Percentiles rank a stretch among this genome's conserved stretches.
Evolutionary conservation across 1,140 invertebrate genomes (phyloP).

Genomic region (Saccostrea cuccullata): DNA sequence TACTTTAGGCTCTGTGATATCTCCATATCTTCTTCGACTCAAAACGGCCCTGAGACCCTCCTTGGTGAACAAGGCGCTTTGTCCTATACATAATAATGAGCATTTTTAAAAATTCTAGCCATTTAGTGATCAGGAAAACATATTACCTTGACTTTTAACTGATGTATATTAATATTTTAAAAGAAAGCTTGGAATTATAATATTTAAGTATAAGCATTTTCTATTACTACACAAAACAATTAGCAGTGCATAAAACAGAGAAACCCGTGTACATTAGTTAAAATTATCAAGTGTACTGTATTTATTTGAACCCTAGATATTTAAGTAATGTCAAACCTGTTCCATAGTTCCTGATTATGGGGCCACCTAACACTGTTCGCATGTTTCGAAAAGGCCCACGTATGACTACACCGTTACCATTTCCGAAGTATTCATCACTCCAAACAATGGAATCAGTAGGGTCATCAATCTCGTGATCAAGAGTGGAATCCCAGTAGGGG

Average conservation of each 20-base stretch:
- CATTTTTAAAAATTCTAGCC: too few relatives aligned
- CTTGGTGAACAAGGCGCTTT: slow-evolving; percentile 47
- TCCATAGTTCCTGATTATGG: slow-evolving; percentile 59
- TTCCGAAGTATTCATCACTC: slow-evolving; percentile 74
- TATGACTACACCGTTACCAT: slow-evolving; percentile 76
- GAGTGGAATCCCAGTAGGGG: slow-evolving; percentile 78
- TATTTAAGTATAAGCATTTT: too few relatives aligned
- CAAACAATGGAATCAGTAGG: slow-evolving; percentile 76
- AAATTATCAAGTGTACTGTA: too few relatives aligned
- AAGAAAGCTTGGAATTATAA: too few relatives aligned
- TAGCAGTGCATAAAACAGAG: too few relatives aligned
- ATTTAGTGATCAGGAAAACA: too few relatives aligned
- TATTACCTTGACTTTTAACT: too few relatives aligned
- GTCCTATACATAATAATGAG: background rate
- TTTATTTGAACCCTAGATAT: too few relatives aligned
- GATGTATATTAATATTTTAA: too few relatives aligned
- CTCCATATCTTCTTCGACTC: slow-evolving; percentile 39
- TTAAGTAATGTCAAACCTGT: background rate
- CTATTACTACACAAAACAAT: too few relatives aligned
- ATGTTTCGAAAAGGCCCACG: slow-evolving; percentile 74
- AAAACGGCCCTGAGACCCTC: slow-evolving; percentile 46
- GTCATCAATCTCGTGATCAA: slow-evolving; percentile 74
- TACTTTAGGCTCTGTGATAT: slow-evolving; percentile 57
- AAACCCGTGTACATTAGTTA: too few relatives aligned
- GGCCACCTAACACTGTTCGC: slow-evolving; percentile 45